A percentile compares a stretch with the other conserved stretches of the same genome.
These are phyloP conservation scores for Drosophila cognata DNA, from an alignment of 2,888 invertebrate genomes.

Conservation along the genomic window DNA sequence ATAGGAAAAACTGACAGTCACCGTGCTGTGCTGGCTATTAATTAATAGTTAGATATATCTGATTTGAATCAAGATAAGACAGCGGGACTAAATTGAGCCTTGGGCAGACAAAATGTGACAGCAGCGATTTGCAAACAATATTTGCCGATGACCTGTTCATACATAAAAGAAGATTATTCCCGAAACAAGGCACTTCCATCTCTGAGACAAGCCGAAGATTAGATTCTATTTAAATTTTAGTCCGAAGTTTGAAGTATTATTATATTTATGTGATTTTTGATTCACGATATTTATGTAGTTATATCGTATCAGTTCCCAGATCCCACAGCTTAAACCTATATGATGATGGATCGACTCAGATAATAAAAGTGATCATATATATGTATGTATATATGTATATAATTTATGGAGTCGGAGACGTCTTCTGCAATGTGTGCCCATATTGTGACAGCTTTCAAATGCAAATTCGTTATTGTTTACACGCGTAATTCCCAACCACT, in stretches of 20 bases:
- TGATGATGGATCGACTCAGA: background rate
- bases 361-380: background rate
- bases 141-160: background rate
- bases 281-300: background rate
- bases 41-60: constrained; percentile 36
- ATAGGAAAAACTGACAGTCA: constrained; percentile 20
- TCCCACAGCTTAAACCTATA: background rate
- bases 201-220: background rate
- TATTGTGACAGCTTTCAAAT: background rate
- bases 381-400: background rate
- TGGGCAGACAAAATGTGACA: background rate
- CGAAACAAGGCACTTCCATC: background rate
- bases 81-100: background rate
- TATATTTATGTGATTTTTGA: background rate
- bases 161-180: background rate
- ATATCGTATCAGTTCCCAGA: background rate
- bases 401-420: background rate
- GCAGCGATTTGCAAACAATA: background rate
- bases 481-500: background rate
- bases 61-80: background rate
- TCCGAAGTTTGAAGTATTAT: background rate
- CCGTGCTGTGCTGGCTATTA: constrained; percentile 11
- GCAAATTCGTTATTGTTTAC: background rate
- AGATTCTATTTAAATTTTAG: background rate
- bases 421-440: background rate